These are phyloP conservation scores for Sphinx pinastri DNA, from an alignment of 2,888 invertebrate species.

Conservation along the genomic window DNA sequence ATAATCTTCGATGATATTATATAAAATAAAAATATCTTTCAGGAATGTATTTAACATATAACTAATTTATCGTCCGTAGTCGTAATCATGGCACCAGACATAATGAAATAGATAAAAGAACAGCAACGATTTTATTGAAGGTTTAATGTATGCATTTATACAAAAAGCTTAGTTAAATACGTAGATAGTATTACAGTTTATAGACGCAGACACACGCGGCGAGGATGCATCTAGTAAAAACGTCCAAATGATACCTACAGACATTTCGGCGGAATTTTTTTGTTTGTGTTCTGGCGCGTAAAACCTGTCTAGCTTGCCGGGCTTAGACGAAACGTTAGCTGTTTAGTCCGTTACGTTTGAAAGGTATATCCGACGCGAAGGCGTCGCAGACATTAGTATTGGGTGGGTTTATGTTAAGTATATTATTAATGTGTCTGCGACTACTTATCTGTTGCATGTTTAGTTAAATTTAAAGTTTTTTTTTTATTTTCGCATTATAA, in stretches of 20 bases:
- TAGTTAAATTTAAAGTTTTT: not conserved
- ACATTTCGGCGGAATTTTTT: constrained; percentile 54
- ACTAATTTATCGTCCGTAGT: not conserved
- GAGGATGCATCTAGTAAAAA: constrained; percentile 51
- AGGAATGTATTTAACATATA: not conserved
- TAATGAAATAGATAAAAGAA: constrained; percentile 8
- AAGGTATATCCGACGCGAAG: constrained; percentile 31
- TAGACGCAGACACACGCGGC: constrained; percentile 26
- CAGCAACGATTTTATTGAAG: not conserved
- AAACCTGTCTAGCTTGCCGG: constrained; percentile 62
- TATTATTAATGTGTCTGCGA: constrained; percentile 24
- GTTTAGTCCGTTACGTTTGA: constrained; percentile 46
- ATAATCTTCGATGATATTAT: too few species aligned
- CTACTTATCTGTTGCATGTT: constrained; percentile 14
- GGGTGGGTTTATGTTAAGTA: constrained; percentile 5
- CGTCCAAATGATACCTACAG: constrained; percentile 46
- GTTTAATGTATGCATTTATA: constrained; percentile 12
- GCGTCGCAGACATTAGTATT: constrained; percentile 4
- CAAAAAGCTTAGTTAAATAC: constrained; percentile 9
- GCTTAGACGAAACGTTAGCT: constrained; percentile 44
- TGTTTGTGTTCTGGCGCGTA: constrained; percentile 58
- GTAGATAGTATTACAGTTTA: not conserved
- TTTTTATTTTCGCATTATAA: not conserved
- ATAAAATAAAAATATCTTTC: too few species aligned
- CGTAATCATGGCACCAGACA: not conserved